Percentiles rank a stretch among this genome's conserved stretches.
Evolutionary conservation across 2,113 vertebrate genomes (phyloP).

Genomic region (Octodon degus): DNA sequence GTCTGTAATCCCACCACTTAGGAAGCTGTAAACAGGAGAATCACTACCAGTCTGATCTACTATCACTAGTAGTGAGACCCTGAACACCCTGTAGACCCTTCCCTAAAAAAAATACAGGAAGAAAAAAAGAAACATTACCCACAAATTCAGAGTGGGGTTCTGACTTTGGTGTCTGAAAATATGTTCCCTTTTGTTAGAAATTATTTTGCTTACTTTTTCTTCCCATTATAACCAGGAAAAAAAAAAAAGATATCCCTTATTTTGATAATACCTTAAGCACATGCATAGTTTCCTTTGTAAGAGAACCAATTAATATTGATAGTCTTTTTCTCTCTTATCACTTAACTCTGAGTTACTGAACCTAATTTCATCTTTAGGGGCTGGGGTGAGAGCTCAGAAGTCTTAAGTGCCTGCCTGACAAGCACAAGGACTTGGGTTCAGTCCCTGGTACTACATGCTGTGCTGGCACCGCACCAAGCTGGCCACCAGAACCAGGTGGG

Average conservation of each 20-base stretch:
- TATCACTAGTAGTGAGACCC: no score
- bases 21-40: no score
- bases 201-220: not conserved
- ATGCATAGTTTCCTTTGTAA: not conserved
- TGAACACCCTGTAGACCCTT: no score
- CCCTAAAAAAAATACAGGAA: not conserved
- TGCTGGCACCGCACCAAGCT: no score
- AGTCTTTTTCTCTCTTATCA: not conserved
- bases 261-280: not conserved
- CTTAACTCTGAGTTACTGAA: not conserved
- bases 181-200: slow-evolving; percentile 7
- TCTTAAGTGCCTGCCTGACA: no score
- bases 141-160: not conserved
- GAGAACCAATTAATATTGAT: not conserved
- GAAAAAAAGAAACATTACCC: not conserved
- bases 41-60: no score
- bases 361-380: not conserved
- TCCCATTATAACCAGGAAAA: not conserved
- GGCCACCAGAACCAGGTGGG: no score
- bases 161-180: not conserved
- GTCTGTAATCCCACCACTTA: no score
- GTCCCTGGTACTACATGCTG: no score
- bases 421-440: no score
- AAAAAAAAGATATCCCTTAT: not conserved
- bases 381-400: no score